Base-by-base conservation (phyloP, 1,140 invertebrate species). In the Leptopilina clavipes region DNA sequence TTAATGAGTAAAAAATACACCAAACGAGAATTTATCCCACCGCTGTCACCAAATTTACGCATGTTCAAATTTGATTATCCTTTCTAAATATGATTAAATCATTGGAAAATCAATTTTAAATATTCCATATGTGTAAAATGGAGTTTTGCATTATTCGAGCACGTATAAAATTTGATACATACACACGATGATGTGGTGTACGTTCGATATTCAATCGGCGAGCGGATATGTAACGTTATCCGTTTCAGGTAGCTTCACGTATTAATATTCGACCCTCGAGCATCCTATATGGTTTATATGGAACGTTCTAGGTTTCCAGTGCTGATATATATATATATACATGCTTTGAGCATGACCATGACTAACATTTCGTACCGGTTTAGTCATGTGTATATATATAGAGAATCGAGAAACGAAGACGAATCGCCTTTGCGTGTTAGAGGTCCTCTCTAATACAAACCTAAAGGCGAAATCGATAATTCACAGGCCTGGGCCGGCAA, bases 321-420 rank as follows among this genome's bases (percentile, higher is more conserved):
- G 22, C 59, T 65, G 22, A 31, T 65, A 31, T 65, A 65, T 22
- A 22, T n/a, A 31, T 40, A 40, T 40, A 40, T 40, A 40, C 6
- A 9, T 40, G 22, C 22, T 65, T 65, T 12, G 25, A 31, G 59
- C 59, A 65, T 65, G 59, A 65, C 59, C 22, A 80, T 83, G 81
- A 83, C 81, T 83, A 83, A 83, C 79, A 76, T 76, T 71, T 44
- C 22, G 44, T 74, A 77, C 22, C 52, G 72, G 80, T 83, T 40
- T 83, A 74, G 71, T 78, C 76, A 74, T 31, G n/a, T n/a, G n/a
- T n/a, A 73, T 5, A 40, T 1, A 73, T 5, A 31, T 1, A 31
- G 25, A 31, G 25, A 31, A 5, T 31, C n/a, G 25, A 5, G 25
- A 48, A 17, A 43, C 59, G 25, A 65, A 14, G 25, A 31, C 59